Evolutionary conservation across 2,888 invertebrate genomes (phyloP).

Genomic region (Drosophila putrida): DNA sequence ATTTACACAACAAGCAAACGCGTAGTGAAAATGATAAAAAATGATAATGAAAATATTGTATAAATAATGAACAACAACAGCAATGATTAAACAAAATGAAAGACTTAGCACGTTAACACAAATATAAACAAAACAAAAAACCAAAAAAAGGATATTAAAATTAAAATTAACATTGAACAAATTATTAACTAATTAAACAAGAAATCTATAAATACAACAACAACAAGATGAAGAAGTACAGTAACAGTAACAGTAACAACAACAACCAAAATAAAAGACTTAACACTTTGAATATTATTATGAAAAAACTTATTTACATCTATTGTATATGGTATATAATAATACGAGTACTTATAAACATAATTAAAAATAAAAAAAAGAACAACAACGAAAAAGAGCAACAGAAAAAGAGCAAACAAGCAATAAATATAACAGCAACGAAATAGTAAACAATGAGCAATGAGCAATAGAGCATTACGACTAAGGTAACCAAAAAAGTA

Average conservation of each 20-base stretch:
- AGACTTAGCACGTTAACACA: slow-evolving; percentile 80
- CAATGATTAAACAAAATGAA: slow-evolving; percentile 66
- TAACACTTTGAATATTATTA: slow-evolving; percentile 75
- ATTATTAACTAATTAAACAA: slow-evolving; percentile 21
- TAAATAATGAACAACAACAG: slow-evolving; percentile 61
- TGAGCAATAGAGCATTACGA: slow-evolving; percentile 62
- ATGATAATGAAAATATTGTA: slow-evolving; percentile 48
- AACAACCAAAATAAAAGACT: slow-evolving; percentile 79
- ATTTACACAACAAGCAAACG: slow-evolving; percentile 39
- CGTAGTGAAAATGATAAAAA: slow-evolving; percentile 52
- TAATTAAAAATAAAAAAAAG: slow-evolving; percentile 7
- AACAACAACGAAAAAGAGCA: slow-evolving; percentile 44
- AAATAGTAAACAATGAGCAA: slow-evolving; percentile 34
- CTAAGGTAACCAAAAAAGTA: slow-evolving; percentile 73
- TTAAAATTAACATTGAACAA: slow-evolving; percentile 1
- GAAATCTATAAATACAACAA: slow-evolving; percentile 34
- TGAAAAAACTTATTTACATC: slow-evolving; percentile 68
- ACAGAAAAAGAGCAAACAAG: slow-evolving; percentile 32
- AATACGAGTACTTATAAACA: slow-evolving; percentile 38
- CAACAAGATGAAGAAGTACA: slow-evolving; percentile 52
- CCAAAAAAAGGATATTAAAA: slow-evolving; percentile 8
- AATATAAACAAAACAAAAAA: slow-evolving; percentile 44
- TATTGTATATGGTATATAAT: slow-evolving; percentile 59
- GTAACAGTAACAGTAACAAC: slow-evolving; percentile 54
- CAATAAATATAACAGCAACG: slow-evolving; percentile 21